Base-by-base conservation (phyloP, 1,140 invertebrate species). In the Tetragonula clypearis region DNA sequence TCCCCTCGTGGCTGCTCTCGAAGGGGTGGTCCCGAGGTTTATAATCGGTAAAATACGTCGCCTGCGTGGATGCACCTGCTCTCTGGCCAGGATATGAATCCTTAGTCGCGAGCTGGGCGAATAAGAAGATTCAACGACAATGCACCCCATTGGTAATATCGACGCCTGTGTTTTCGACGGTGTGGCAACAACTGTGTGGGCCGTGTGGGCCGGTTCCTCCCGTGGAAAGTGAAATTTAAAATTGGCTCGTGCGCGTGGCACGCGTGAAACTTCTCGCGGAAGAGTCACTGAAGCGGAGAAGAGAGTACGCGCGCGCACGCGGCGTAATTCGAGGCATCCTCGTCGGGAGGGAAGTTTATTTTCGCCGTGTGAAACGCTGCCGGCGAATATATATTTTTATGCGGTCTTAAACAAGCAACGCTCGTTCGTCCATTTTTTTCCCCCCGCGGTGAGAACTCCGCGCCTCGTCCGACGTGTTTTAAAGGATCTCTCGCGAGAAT, bases 1-100 rank as follows among this genome's bases (percentile, higher is more conserved):
- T 62, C 75, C 35, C 58, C 76, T n/a, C 35, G 21, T 53, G n/a
- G 17, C 65, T 26, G 35, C 14, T 3, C 23, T 49, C 49, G 14
- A 55, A 79, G 26, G 77, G 77, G 77, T 79, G 77, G 65, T 79
- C 77, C 9, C 53, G 26, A n/a, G 23, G 62, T n/a, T 81, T 81
- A 81, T 81, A 72, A 81, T 71, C 69, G 79, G 56, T 71, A 49
- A 81, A 72, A 79, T 83, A 75, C 80, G 79, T 78, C 79, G 60
- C 69, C 74, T 49, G 23, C 62, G 17, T 30, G 65, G 53, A 56
- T 60, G 84, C 84, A 74, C 80, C 80, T 79, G 87, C 66, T 55
- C 26, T 17, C 14, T 21, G 21, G 41, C 14, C 14, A 49, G 19
- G n/a, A 68, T 30, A 30, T 41, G 74, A 76, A 41, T 62, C 23